Percentiles rank a stretch among this genome's conserved stretches.
phyloP scores from a whole-genome alignment of 1,140 invertebrate genomes.

The Wasmannia auropunctata region DNA sequence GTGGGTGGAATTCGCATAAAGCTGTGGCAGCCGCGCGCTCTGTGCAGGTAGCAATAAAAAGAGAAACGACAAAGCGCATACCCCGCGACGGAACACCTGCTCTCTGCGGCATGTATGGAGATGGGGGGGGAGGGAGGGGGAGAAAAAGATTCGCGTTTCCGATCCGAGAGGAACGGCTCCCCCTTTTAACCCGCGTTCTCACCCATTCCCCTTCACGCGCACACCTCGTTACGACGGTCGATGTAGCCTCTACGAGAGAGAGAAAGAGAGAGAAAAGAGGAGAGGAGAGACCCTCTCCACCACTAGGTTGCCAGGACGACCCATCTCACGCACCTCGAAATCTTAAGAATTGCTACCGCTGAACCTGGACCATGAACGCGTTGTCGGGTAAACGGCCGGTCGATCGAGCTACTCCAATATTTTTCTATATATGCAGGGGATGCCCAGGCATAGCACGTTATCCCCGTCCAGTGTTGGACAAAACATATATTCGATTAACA shows the following conservation, averaged over 20 bases:
- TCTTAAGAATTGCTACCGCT: constrained; percentile 48
- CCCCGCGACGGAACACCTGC: constrained; percentile 56
- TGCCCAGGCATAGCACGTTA: neutral
- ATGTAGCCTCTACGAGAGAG: constrained; percentile 54
- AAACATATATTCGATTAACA: neutral
- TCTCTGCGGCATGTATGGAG: constrained; percentile 9
- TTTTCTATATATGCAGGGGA: neutral
- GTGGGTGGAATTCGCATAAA: constrained; percentile 64
- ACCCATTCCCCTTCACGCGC: constrained; percentile 2
- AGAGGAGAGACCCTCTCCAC: constrained; percentile 26
- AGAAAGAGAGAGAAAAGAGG: neutral
- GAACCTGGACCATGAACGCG: constrained; percentile 35
- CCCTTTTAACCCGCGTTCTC: neutral
- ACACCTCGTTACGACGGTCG: constrained; percentile 67
- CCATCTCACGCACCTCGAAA: constrained; percentile 51
- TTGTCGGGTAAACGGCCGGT: constrained; percentile 39
- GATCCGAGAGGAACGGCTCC: constrained; percentile 12
- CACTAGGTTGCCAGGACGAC: constrained; percentile 66
- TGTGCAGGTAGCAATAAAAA: constrained; percentile 59
- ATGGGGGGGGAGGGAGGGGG: no score
- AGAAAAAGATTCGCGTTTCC: neutral
- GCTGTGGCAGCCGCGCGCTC: neutral
- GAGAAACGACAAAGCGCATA: constrained; percentile 52
- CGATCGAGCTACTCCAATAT: constrained; percentile 66
- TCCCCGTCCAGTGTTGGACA: neutral